Evolutionary conservation across 1,140 invertebrate species (phyloP), one percentile per base, ranked within the genome.

Genomic region (Anthonomus grandis): DNA sequence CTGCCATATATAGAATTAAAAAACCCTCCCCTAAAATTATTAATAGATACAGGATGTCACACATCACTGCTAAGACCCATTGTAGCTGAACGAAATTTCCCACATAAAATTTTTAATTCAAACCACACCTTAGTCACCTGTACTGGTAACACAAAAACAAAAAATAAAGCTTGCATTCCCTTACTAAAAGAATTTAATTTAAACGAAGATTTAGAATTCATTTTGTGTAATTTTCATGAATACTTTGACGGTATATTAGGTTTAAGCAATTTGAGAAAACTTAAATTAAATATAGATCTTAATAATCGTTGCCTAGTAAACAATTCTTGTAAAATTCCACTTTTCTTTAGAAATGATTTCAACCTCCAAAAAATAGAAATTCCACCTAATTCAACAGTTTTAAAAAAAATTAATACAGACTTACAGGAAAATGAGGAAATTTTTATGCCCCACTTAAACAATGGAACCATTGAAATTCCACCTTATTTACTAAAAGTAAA

Each of bases 191-290:
- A 64, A 57, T 59, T 21, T 10, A 27, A 10, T 34, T 48, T 10
- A 41, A 13, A 12, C 49, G 9, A 18, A 5, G 4, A 13, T 24
- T 2, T 60, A n/a, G 19, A 47, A 34, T 63, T 57, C 15, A 18
- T 57, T 6, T 13, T 63, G 9, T 63, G 41, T 22, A 38, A 55
- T 23, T 65, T 63, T 25, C 64, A 65, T 25, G 54, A 60, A 21
- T 63, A 51, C n/a, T 63, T 60, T 41, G 64, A 63, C 18, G 58
- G 61, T n/a, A 63, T 63, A 12, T 48, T 63, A 8, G 55, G 60
- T 15, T 4, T 58, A 41, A 25, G 37, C 17, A 51, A 61, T 44
- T 42, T 63, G 52, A 18, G 27, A 27, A 42, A 41, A 44, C 9
- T 63, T n/a, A 38, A 52, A 42, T 42, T 60, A 13, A 34, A 10